phyloP scores from a whole-genome alignment of 2,888 invertebrate species.

The Himalopsyche tibetana region DNA sequence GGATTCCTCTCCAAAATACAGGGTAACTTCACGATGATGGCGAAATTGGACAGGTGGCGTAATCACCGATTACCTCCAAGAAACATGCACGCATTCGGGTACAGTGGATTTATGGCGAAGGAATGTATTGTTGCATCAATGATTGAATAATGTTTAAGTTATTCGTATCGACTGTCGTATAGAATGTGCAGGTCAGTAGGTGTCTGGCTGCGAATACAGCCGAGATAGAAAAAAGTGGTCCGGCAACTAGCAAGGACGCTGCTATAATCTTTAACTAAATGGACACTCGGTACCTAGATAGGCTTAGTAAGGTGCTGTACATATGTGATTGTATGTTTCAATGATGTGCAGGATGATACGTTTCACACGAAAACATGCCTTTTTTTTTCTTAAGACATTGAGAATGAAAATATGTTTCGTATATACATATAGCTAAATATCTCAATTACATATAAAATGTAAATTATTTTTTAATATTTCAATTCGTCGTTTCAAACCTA shows the following conservation, averaged over 20 bases:
- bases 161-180: background rate
- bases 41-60: no score
- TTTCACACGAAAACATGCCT: no score
- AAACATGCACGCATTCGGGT: background rate
- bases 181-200: slow-evolving; percentile 33
- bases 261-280: slow-evolving; percentile 14
- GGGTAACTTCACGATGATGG: no score
- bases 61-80: no score
- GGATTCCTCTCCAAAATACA: no score
- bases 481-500: background rate
- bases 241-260: slow-evolving; percentile 28
- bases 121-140: background rate
- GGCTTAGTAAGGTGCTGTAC: background rate
- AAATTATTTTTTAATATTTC: background rate
- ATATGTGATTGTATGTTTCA: no score
- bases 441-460: no score
- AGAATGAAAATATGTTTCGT: no score
- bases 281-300: background rate
- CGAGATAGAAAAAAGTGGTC: slow-evolving; percentile 26
- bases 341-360: no score
- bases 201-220: slow-evolving; percentile 11
- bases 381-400: no score
- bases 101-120: slow-evolving; percentile 9
- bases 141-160: background rate
- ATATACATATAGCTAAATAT: no score